Conservation (phyloP, 2,888 invertebrate species). For the Glaucopsyche alexis region DNA sequence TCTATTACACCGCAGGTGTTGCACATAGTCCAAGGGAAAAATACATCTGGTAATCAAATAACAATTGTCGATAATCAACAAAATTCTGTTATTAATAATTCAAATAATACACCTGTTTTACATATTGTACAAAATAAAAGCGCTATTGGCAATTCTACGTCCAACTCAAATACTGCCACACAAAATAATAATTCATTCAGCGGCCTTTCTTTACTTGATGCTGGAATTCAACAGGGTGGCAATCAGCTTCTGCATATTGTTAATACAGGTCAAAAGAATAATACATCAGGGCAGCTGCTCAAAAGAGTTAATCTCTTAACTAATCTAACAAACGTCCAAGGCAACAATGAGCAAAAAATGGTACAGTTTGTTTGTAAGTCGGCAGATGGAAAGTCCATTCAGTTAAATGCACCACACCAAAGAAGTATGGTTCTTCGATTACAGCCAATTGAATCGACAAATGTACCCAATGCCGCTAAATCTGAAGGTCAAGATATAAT, state of each 20-base stretch:
- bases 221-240: slow-evolving; percentile 66
- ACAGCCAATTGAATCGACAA: slow-evolving; percentile 67
- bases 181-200: slow-evolving; percentile 59
- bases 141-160: slow-evolving; percentile 44
- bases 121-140: slow-evolving; percentile 74
- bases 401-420: slow-evolving; percentile 76
- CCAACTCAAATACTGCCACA: slow-evolving; percentile 50
- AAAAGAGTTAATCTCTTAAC: slow-evolving; percentile 75
- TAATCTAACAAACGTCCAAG: slow-evolving; percentile 70
- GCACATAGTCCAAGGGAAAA: slow-evolving; percentile 74
- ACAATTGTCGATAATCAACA: slow-evolving; percentile 66
- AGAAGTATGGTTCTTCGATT: slow-evolving; percentile 74
- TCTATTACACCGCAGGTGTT: slow-evolving; percentile 61
- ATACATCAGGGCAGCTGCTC: slow-evolving; percentile 61
- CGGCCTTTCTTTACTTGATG: slow-evolving; percentile 68
- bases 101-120: slow-evolving; percentile 64
- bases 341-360: slow-evolving; percentile 75
- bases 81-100: slow-evolving; percentile 63
- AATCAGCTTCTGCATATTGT: slow-evolving; percentile 76
- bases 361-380: slow-evolving; percentile 84
- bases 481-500: slow-evolving; percentile 56
- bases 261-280: slow-evolving; percentile 67
- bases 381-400: slow-evolving; percentile 79
- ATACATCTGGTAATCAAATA: slow-evolving; percentile 62
- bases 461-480: slow-evolving; percentile 49